Base-by-base conservation (phyloP, 2,888 invertebrate species). In the Apantesis nais region DNA sequence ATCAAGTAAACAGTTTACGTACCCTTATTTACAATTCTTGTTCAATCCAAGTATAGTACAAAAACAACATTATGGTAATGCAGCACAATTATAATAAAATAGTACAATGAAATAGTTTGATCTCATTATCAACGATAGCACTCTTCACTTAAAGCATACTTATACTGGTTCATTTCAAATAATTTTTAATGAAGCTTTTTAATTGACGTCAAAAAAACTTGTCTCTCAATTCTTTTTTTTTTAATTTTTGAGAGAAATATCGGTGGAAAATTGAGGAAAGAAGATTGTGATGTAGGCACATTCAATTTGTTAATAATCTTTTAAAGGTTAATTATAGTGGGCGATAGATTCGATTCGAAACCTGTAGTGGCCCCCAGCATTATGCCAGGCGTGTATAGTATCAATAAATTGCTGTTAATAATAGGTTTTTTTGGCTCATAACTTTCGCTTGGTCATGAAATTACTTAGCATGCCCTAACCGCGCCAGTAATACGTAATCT, bases 361-460 rank as follows among this genome's bases (percentile, higher is more conserved):
- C 31, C 19, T 52, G 55, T 55, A 29, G 29, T 48, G 68, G 63
- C 72, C 74, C 39, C 72, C 37, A 71, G 73, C 71, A 39, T 31
- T 66, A 9, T 29, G 48, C 37, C 34, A 73, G 61, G 74, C 64
- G 25, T 68, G 62, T 66, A 70, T 19, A 70, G 71, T 72, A 65
- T 78, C 74, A 78, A 82, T 76, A 74, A 76, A 81, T 76, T 70
- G 76, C 79, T 64, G 72, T 52, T 78, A 78, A 80, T 81, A 76
- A 82, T 81, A 78, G 75, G 71, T 73, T 76, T 82, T n/a, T 76
- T 75, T 65, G 41, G 65, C 67, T 70, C n/a, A 31, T 48, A 31
- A 77, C 81, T 81, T 81, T 81, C 81, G 80, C 81, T 76, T 73
- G 39, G 69, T 77, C 70, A 48, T 74, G 61, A 73, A 82, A 77